Evolutionary conservation across 2,888 invertebrate species (phyloP).

Genomic region (Dolichomitus sp.): DNA sequence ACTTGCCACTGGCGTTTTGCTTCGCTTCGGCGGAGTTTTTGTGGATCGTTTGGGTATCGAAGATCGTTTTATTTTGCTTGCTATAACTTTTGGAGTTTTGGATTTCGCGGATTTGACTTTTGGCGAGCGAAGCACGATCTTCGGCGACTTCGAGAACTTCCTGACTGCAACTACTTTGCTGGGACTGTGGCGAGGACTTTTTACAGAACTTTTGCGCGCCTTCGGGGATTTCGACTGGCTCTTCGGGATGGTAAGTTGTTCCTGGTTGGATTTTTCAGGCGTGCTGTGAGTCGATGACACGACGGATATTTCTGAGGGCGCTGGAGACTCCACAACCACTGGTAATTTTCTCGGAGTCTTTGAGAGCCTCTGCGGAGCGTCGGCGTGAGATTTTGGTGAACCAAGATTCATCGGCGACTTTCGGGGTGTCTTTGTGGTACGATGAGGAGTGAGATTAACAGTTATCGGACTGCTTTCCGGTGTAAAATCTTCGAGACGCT

Average conservation of each 20-base stretch:
- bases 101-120: conserved; percentile 61
- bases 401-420: conserved; percentile 76
- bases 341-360: conserved; percentile 77
- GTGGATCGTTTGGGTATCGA: conserved; percentile 9
- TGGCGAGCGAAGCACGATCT: conserved; percentile 70
- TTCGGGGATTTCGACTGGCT: conserved; percentile 26
- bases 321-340: conserved; percentile 69
- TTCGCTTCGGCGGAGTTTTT: conserved; percentile 43
- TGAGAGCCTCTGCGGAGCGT: conserved; percentile 65
- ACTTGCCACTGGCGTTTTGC: conserved; percentile 32
- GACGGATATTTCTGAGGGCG: conserved; percentile 65
- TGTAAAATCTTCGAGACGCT: conserved; percentile 67
- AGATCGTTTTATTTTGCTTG: conserved; percentile 55
- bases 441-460: conserved; percentile 75
- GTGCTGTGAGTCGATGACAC: conserved; percentile 45
- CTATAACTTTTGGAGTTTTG: conserved; percentile 61
- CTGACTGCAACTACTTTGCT: conserved; percentile 19
- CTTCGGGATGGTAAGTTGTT: neutral
- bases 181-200: conserved; percentile 25
- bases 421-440: conserved; percentile 76
- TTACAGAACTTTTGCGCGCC: neutral
- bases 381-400: conserved; percentile 76
- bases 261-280: conserved; percentile 10
- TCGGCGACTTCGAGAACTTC: conserved; percentile 75
- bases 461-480: conserved; percentile 78